Evolutionary conservation across 1,140 invertebrate species (phyloP).

Genomic region (Coenobita brevimanus): DNA sequence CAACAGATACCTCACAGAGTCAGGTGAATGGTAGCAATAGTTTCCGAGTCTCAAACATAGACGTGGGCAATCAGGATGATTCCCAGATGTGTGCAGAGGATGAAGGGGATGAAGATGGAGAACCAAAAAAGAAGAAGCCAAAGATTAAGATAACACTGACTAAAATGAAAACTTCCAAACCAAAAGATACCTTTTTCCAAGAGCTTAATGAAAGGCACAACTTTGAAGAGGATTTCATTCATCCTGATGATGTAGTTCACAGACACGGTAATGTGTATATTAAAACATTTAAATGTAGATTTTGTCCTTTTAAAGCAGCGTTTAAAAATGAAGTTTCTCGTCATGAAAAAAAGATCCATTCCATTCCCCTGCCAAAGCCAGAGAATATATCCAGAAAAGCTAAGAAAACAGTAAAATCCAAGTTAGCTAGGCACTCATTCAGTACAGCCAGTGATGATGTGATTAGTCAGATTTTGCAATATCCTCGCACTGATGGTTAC

Average conservation of each 20-base stretch:
- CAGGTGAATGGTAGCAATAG: conserved; percentile 55
- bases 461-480: conserved; percentile 37
- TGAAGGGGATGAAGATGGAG: conserved; percentile 69
- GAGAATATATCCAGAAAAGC: conserved; percentile 36
- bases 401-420: conserved; percentile 41
- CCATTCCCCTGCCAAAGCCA: conserved; percentile 47
- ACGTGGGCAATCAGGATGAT: conserved; percentile 77
- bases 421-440: background rate
- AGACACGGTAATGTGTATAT: conserved; percentile 74
- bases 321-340: conserved; percentile 77
- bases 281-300: conserved; percentile 75
- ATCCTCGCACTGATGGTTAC: conserved; percentile 14
- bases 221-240: conserved; percentile 74
- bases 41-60: conserved; percentile 66
- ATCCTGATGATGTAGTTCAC: conserved; percentile 75
- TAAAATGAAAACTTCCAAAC: conserved; percentile 70
- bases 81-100: conserved; percentile 70
- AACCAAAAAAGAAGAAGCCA: conserved; percentile 68
- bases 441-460: conserved; percentile 40
- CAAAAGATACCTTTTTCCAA: conserved; percentile 65
- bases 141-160: conserved; percentile 71
- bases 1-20: conserved; percentile 25
- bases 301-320: conserved; percentile 76
- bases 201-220: conserved; percentile 70
- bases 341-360: conserved; percentile 76